Evolutionary conservation across 2,888 invertebrate species (phyloP).

Genomic region (Linnaemya tessellans): DNA sequence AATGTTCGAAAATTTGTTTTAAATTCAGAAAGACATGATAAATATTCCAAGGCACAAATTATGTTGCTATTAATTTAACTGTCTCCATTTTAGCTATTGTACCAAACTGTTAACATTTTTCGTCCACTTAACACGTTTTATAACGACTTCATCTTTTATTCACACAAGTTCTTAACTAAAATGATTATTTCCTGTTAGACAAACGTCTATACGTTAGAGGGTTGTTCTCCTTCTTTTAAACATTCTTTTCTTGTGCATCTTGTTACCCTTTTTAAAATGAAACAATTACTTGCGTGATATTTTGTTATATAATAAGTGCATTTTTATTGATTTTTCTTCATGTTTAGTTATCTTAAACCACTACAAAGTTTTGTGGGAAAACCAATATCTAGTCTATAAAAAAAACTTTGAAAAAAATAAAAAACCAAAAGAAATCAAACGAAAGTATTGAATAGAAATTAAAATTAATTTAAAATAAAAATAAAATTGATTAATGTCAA

Average conservation of each 20-base stretch:
- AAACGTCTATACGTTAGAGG: not conserved
- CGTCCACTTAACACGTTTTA: constrained; percentile 40
- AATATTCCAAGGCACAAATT: no score
- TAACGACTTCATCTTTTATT: not conserved
- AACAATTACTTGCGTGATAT: constrained; percentile 20
- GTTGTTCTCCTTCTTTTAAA: constrained; percentile 14
- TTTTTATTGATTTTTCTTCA: constrained; percentile 42
- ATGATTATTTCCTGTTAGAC: constrained; percentile 26
- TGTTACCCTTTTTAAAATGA: not conserved
- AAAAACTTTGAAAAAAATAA: constrained; percentile 1
- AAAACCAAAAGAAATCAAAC: constrained; percentile 25
- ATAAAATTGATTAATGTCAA: constrained; percentile 71
- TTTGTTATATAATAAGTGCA: not conserved
- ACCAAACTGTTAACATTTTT: not conserved
- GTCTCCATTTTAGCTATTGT: not conserved
- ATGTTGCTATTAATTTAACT: not conserved
- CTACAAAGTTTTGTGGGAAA: constrained; percentile 47
- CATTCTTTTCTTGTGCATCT: constrained; percentile 6
- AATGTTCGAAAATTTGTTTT: no score
- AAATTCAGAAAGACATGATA: no score
- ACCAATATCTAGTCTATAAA: constrained; percentile 12
- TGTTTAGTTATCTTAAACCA: constrained; percentile 29
- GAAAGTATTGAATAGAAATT: constrained; percentile 2
- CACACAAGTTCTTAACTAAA: not conserved
- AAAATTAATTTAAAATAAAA: constrained; percentile 51